Conservation (phyloP, 2,888 invertebrate genomes). For the Drosophila mettleri region DNA sequence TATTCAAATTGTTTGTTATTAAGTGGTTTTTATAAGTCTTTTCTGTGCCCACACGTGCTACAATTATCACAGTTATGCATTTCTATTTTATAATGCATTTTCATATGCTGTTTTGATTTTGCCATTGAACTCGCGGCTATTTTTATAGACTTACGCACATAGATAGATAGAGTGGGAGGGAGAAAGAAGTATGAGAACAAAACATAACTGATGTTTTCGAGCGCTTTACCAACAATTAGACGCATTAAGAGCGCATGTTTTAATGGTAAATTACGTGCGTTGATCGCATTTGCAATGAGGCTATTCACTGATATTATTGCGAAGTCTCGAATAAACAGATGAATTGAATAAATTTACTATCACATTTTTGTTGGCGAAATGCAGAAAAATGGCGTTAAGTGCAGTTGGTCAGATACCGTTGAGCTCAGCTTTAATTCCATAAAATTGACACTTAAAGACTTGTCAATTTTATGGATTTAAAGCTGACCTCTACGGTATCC, state of each 20-base stretch:
- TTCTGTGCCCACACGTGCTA: too few relatives aligned
- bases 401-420: slow-evolving; percentile 41
- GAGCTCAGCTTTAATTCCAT: background rate
- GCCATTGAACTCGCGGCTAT: too few relatives aligned
- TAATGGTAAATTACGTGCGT: too few relatives aligned
- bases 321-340: slow-evolving; percentile 20
- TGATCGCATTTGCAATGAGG: slow-evolving; percentile 46
- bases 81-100: too few relatives aligned
- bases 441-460: background rate
- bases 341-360: slow-evolving; percentile 22
- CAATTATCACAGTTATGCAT: too few relatives aligned
- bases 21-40: too few relatives aligned
- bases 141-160: too few relatives aligned
- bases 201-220: slow-evolving; percentile 64
- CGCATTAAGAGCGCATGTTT: slow-evolving; percentile 36
- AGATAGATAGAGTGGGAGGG: background rate
- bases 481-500: too few relatives aligned
- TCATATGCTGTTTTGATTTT: too few relatives aligned
- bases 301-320: slow-evolving; percentile 23
- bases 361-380: slow-evolving; percentile 4
- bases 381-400: slow-evolving; percentile 3
- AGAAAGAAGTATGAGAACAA: background rate
- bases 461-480: too few relatives aligned
- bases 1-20: too few relatives aligned
- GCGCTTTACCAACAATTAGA: slow-evolving; percentile 70